Evolutionary conservation across 2,888 invertebrate species (phyloP), one percentile per base, ranked within the genome.

Genomic region (Dicyrtomina minuta): DNA sequence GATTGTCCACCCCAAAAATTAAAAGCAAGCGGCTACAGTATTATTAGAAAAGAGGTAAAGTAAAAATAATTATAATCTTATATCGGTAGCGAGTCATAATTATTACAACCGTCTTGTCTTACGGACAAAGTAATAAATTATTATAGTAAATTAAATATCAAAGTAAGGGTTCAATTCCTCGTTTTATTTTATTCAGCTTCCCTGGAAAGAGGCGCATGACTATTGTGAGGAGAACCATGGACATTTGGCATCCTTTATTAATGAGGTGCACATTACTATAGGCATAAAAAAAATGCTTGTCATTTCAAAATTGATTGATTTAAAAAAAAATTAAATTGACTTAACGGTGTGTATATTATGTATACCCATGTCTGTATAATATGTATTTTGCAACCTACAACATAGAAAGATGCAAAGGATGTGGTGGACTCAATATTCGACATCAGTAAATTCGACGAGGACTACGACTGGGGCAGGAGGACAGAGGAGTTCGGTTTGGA

Each of bases 401-500:
- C n/a, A n/a, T n/a, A 56, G 56, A 27, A 12, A n/a, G 56, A 56
- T 17, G 56, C 56, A 15, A 17, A 24, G 33, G 33, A 56, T 15
- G 33, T 24, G 17, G 27, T 56, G 2, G 56, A 27, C 10, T 15
- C n/a, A 27, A 56, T 56, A 26, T 56, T 56, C 33, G 5, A 56
- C 13, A 24, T 27, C n/a, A 56, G 56, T 17, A 6, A 56, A 2
- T 56, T 56, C 33, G 33, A 12, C 10, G 26, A 26, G 10, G n/a
- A 3, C 2, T 56, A 56, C n/a, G 56, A 56, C 26, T 27, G n/a
- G n/a, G 33, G 33, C 12, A 20, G 17, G 33, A 33, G 51, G 60
- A 24, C 24, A 33, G 55, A 5, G 1, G 72, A 72, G 53, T 70
- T 70, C 41, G 72, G 72, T 2, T 59, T 70, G 67, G 69, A 66